Conservation (phyloP, 2,888 invertebrate genomes). For the Drosophila melanosoma region DNA sequence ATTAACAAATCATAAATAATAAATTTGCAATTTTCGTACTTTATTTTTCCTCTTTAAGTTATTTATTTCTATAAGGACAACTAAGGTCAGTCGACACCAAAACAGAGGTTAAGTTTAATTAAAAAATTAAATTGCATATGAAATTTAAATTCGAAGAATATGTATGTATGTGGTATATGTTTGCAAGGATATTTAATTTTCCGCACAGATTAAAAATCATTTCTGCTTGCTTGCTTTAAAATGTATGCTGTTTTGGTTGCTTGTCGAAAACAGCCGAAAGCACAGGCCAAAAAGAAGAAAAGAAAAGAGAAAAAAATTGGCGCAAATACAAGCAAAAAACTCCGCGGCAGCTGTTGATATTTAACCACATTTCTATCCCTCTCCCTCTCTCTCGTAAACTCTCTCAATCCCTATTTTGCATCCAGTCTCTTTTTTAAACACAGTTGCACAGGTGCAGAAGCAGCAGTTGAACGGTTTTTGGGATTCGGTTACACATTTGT, state of each 20-base stretch:
- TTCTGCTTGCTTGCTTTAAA: not conserved
- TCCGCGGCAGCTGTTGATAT: conserved; percentile 37
- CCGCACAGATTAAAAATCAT: not conserved
- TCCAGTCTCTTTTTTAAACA: conserved; percentile 3
- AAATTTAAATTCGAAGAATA: not conserved
- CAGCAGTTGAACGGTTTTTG: conserved; percentile 46
- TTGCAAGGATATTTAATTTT: not conserved
- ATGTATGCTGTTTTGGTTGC: conserved; percentile 50
- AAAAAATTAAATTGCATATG: not conserved
- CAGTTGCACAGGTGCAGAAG: conserved; percentile 66
- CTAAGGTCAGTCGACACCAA: not conserved
- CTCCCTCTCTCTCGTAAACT: no score
- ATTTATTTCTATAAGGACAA: no score
- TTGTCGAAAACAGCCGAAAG: conserved; percentile 48
- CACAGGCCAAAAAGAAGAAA: conserved; percentile 7
- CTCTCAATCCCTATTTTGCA: not conserved
- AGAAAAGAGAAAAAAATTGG: conserved; percentile 12
- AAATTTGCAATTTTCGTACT: no score
- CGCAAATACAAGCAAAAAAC: conserved; percentile 11
- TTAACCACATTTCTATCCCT: conserved; percentile 8
- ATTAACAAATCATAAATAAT: no score
- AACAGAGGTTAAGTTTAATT: not conserved
- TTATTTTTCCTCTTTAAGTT: no score
- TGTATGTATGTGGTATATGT: no score
- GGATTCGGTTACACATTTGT: conserved; percentile 64